A percentile compares a stretch with the other conserved stretches of the same genome.
These are phyloP conservation scores for Papilio helenus DNA, from an alignment of 1,140 invertebrate genomes.

Conservation along the genomic window DNA sequence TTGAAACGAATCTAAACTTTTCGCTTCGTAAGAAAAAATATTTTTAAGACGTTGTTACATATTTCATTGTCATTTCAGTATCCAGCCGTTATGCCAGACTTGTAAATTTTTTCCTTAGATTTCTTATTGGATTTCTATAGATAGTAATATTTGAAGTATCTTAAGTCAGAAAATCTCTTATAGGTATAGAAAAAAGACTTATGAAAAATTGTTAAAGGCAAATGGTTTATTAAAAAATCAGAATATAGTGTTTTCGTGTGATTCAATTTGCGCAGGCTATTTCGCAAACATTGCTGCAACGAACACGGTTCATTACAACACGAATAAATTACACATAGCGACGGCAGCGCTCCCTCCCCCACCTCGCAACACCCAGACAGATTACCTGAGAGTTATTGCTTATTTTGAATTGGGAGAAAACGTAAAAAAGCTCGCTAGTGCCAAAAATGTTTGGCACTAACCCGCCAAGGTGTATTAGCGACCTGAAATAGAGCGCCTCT, in stretches of 20 bases:
- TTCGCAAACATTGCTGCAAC: not conserved
- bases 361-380: conserved; percentile 42
- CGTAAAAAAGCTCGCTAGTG: conserved; percentile 46
- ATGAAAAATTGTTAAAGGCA: too few relatives aligned
- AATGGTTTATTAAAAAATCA: too few relatives aligned
- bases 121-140: too few relatives aligned
- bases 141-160: too few relatives aligned
- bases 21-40: too few relatives aligned
- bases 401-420: conserved; percentile 46
- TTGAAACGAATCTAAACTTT: too few relatives aligned
- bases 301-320: conserved; percentile 14
- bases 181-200: too few relatives aligned
- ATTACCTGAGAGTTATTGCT: conserved; percentile 60
- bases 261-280: not conserved
- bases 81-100: too few relatives aligned
- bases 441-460: conserved; percentile 58
- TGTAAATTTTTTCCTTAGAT: too few relatives aligned
- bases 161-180: too few relatives aligned
- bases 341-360: conserved; percentile 39
- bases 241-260: not conserved
- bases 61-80: too few relatives aligned
- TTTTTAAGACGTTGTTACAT: too few relatives aligned
- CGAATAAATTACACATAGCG: conserved; percentile 22
- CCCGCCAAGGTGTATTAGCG: conserved; percentile 28
- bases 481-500: conserved; percentile 9